Percentiles rank a stretch among this genome's conserved stretches.
Conservation (phyloP, 1,140 invertebrate genomes). For the Artemia franciscana region DNA sequence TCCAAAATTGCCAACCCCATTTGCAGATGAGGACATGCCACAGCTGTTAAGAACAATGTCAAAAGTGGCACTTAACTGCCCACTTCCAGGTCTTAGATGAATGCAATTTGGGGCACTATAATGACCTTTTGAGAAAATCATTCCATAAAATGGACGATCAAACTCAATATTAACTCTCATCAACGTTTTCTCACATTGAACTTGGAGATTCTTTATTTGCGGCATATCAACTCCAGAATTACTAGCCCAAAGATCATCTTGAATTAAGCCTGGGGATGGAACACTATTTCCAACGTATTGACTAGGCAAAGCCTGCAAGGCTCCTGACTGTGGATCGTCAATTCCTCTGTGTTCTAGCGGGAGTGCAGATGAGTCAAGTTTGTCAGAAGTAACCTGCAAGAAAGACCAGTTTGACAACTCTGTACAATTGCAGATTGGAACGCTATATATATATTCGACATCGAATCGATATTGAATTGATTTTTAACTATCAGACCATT, state of each 20-base stretch:
- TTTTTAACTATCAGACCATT: too few relatives aligned
- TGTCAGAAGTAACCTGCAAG: neutral
- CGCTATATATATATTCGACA: too few relatives aligned
- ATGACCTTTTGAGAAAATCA: slow-evolving; percentile 67
- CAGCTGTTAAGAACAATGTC: slow-evolving; percentile 76
- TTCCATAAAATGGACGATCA: slow-evolving; percentile 79
- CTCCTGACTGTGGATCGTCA: slow-evolving; percentile 33
- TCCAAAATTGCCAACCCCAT: slow-evolving; percentile 30
- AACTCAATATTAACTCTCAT: slow-evolving; percentile 87
- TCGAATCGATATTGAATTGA: too few relatives aligned
- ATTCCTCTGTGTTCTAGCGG: slow-evolving; percentile 49
- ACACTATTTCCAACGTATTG: slow-evolving; percentile 12
- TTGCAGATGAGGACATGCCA: slow-evolving; percentile 66
- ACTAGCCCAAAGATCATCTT: slow-evolving; percentile 56
- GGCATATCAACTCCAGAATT: slow-evolving; percentile 52
- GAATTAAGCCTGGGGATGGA: slow-evolving; percentile 9
- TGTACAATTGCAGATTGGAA: too few relatives aligned
- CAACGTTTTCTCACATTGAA: slow-evolving; percentile 82
- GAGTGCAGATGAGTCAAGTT: slow-evolving; percentile 45
- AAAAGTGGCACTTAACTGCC: slow-evolving; percentile 66
- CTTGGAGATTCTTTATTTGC: slow-evolving; percentile 71
- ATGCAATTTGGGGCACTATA: slow-evolving; percentile 76
- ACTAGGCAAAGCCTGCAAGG: neutral
- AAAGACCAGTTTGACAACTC: too few relatives aligned
- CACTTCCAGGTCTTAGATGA: slow-evolving; percentile 65